Base-by-base conservation (phyloP, 2,113 vertebrate genomes). In the Physeter macrocephalus region DNA sequence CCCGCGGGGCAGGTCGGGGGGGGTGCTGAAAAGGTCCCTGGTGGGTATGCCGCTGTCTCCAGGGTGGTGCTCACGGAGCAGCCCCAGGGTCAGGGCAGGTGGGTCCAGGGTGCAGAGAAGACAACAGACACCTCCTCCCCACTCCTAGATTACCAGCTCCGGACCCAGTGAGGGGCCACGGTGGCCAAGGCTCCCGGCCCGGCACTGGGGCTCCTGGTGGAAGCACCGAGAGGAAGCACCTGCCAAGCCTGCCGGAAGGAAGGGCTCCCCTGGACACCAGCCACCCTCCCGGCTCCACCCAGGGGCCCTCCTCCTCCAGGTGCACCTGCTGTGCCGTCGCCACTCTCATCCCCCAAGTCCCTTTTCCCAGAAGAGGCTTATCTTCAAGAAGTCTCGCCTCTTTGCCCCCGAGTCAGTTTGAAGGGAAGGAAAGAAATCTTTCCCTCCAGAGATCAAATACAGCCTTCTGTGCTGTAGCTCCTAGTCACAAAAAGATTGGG, bases 131-230 rank as follows among this genome's bases (percentile, higher is more conserved):
- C 59, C 9, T 91, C 69, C 72, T 8, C 57, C 77, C 13, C 36
- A 34, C 21, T 88, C 96, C 29, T 82, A 99, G 99, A 99, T 94
- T 99, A 99, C 97, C 99, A 99, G 96, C 99, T 99, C 52, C 98
- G 99, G 93, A 99, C 99, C 3, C 99, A 99, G 93, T 99, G 98
- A 96, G 85, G 46, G 23, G 52, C 66, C 8, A 0, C 20, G 0
- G 14, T 71, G 20, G 89, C 96, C 95, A 91, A n/a, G 13, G 15
- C 80, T 93, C 95, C 88, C n/a, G 80, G 77, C 95, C 93, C 84
- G 13, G 54, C 8, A 21, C 5, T 2, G 41, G 52, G 67, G 36
- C 17, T 46, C 89, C 89, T 29, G 62, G n/a, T 1, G 31, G 59
- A 27, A 34, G 81, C 64, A 27, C 74, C 4, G 2, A 61, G 59